Evolutionary conservation across 2,797 vertebrate species (phyloP), one percentile per base, ranked within the genome.

Genomic region (Peromyscus aztecus): DNA sequence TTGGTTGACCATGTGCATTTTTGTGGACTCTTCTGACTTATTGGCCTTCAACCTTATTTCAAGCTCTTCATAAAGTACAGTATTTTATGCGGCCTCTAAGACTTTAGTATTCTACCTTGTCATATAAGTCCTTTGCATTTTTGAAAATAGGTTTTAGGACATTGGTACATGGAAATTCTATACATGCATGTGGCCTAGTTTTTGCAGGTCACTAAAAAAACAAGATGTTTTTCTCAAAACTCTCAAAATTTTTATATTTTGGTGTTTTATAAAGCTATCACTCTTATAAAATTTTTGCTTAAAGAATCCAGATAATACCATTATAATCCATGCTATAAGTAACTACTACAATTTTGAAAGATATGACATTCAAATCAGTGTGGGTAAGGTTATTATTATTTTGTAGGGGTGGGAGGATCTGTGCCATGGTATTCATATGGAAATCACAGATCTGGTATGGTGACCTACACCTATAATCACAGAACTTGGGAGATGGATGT

Each of bases 251-350:
- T 10, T 59, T 46, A 1, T 52, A 67, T 46, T 85, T 82, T 24
- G 8, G 7, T 49, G 8, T 5, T 46, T 21, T 89, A 46, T 76
- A 85, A 37, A 71, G 2, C 43, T 83, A 78, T 67, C 2, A 13
- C 29, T 34, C 23, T 46, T 83, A 89, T 49, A 55, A 21, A 96
- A 78, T 37, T 90, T 76, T 88, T 80, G 9, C 4, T 73, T 71
- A 57, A 65, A 89, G 49, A 19, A 89, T 43, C 23, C 77, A 85
- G 16, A 84, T 86, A 89, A 71, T 77, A 71, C 19, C 17, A 65
- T 73, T 93, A 65, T 90, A 71, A 95, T 77, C 23, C 17, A 52
- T 87, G 10, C 63, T 83, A 85, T n/a, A 84, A 73, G 59, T 17
- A 52, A 40, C 8, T 10, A 86, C 12, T 94, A 46, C 29, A 52